A percentile compares a stretch with the other conserved stretches of the same genome.
phyloP scores from a whole-genome alignment of 2,113 vertebrate genomes.

The Phocoena sinus region DNA sequence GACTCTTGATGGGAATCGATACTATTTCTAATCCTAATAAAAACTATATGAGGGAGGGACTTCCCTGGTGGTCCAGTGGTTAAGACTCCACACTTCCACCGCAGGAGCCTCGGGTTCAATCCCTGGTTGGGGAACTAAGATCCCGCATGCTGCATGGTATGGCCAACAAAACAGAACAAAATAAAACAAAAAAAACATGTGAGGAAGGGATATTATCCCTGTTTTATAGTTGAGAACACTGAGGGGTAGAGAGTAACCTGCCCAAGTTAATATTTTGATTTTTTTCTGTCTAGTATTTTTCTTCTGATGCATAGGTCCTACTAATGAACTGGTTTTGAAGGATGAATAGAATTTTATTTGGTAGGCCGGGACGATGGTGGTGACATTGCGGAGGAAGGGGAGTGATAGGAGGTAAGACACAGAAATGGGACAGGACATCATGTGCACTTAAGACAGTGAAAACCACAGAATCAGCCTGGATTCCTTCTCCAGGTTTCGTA shows the following conservation, averaged over 20 bases:
- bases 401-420: background rate
- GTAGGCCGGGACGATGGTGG: background rate
- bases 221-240: slow-evolving; percentile 10
- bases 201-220: background rate
- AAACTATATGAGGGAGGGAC: background rate
- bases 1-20: background rate
- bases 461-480: background rate
- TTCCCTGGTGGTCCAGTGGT: too few species aligned
- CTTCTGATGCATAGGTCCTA: background rate
- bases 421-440: background rate
- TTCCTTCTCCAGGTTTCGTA: background rate
- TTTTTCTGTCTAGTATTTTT: background rate
- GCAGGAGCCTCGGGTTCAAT: too few species aligned
- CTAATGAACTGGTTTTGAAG: background rate
- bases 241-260: background rate
- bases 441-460: background rate
- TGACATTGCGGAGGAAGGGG: background rate
- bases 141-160: too few species aligned
- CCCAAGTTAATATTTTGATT: background rate
- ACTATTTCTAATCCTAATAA: slow-evolving; percentile 10
- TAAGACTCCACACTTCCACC: too few species aligned
- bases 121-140: too few species aligned
- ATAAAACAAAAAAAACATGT: background rate
- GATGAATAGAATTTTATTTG: background rate
- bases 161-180: too few species aligned